A percentile compares a stretch with the other conserved stretches of the same genome.
phyloP scores from a whole-genome alignment of 2,113 vertebrate genomes.

The Opisthocomus hoazin region DNA sequence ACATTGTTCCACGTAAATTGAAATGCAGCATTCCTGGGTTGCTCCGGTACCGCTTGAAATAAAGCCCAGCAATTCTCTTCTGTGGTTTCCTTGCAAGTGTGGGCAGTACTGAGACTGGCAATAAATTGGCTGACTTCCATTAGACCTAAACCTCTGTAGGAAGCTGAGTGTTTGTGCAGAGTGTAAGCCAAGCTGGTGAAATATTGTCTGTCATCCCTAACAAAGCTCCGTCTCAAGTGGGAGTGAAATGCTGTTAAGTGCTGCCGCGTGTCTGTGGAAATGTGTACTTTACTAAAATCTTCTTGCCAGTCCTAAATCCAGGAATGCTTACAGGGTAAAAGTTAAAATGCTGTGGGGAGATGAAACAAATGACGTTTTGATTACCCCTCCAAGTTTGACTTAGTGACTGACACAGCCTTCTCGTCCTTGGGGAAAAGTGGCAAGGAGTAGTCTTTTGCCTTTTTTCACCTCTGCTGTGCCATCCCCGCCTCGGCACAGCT shows the following conservation, averaged over 20 bases:
- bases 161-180: not conserved
- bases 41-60: slow-evolving; percentile 10
- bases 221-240: not conserved
- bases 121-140: not conserved
- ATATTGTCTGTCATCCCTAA: not conserved
- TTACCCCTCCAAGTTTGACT: not conserved
- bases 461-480: not conserved
- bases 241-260: not conserved
- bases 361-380: not conserved
- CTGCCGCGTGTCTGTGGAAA: not conserved
- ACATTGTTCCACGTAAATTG: not conserved
- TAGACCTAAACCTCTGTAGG: not conserved
- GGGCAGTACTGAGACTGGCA: not conserved
- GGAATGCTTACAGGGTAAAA: slow-evolving; percentile 2
- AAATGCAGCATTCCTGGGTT: not conserved
- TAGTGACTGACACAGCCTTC: not conserved
- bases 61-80: not conserved
- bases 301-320: slow-evolving; percentile 20
- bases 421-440: not conserved
- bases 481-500: not conserved
- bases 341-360: not conserved
- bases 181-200: not conserved
- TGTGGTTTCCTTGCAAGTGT: not conserved
- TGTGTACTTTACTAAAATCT: not conserved
- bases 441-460: not conserved